Base-by-base conservation (phyloP, 2,797 vertebrate species). In the Channa striata region DNA sequence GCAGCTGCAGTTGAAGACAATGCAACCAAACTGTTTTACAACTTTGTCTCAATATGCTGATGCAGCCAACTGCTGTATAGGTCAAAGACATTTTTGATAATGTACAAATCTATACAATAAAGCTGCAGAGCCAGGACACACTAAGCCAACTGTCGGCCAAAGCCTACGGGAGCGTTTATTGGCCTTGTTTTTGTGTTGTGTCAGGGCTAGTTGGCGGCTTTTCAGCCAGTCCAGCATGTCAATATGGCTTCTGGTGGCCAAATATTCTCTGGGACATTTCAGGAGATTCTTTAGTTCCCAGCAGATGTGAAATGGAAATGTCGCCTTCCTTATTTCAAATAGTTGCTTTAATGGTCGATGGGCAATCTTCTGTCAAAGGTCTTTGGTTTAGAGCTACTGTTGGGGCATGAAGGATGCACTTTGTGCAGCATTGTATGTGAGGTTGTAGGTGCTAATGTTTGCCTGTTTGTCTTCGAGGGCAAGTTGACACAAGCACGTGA, bases 401-500 rank as follows among this genome's bases (percentile, higher is more conserved):
- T 10, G 51, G 21, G 14, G 53, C 42, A 23, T 11, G 11, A 54
- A 16, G 21, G 19, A 57, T 19, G 25, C 4, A 30, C 4, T 60
- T 56, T 57, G 44, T 57, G 23, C 61, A 68, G 49, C 42, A 11
- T 75, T 67, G 14, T 5, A 23, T 60, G 0, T 21, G 40, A 53
- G 59, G 1, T 25, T 67, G 52, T 50, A 12, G 56, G 8, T 51
- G 34, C 21, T 59, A n/a, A 69, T 70, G 52, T 73, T 56, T 76
- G 46, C 12, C 20, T 23, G 20, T 64, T 49, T n/a, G 21, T 17
- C 16, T 40, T 8, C 21, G 9, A 44, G 58, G 68, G 59, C 78
- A 86, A 58, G 86, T 78, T 69, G 65, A 62, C 59, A 87, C 86
- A 91, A 64, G 83, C 68, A 30, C 72, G 16, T 4, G 3, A 52